A percentile compares a stretch with the other conserved stretches of the same genome.
Conservation (phyloP, 2,797 vertebrate genomes). For the Babyrousa celebensis region DNA sequence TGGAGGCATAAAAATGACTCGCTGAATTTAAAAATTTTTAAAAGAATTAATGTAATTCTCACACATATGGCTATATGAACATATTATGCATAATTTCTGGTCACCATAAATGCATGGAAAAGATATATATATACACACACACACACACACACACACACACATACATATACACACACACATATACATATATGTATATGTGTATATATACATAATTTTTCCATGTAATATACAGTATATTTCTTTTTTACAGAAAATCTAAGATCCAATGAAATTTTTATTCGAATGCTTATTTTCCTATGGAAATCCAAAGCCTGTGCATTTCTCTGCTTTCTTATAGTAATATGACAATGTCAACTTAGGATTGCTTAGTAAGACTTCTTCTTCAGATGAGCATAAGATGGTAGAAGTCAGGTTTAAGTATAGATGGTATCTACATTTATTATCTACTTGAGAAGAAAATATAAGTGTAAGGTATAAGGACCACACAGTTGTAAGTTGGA, state of each 20-base stretch:
- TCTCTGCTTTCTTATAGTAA: constrained; percentile 56
- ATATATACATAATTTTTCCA: not conserved
- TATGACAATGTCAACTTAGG: not conserved
- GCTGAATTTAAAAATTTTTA: constrained; percentile 48
- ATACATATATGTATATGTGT: too few relatives aligned
- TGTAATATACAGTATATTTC: not conserved
- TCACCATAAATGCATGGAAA: constrained; percentile 33
- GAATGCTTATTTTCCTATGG: constrained; percentile 21
- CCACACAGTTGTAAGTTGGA: not conserved
- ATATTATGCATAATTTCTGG: not conserved
- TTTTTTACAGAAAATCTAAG: constrained; percentile 27
- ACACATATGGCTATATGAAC: not conserved
- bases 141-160: too few relatives aligned
- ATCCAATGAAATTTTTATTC: not conserved
- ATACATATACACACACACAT: not conserved
- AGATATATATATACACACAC: not conserved
- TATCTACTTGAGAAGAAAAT: constrained; percentile 28
- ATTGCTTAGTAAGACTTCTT: constrained; percentile 42
- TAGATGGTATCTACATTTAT: not conserved
- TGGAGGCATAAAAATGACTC: constrained; percentile 30
- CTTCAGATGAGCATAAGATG: not conserved
- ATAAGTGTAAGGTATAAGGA: not conserved
- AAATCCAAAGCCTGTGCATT: constrained; percentile 26
- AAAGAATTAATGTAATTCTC: constrained; percentile 38
- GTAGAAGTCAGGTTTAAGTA: constrained; percentile 10